Evolutionary conservation across 2,113 vertebrate species (phyloP), one percentile per base, ranked within the genome.

Genomic region (Psittacus erithacus): DNA sequence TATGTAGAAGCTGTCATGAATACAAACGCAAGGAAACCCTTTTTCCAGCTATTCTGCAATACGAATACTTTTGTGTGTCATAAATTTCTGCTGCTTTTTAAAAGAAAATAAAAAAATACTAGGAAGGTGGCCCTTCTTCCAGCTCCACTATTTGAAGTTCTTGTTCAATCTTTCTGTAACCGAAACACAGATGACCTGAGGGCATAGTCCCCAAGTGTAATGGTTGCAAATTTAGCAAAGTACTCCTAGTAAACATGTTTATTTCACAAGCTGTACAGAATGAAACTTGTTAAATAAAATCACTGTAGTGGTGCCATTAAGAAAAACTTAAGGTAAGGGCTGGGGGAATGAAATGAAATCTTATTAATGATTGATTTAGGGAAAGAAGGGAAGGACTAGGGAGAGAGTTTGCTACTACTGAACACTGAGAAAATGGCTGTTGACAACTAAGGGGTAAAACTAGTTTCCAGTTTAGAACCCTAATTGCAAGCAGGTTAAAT

Each of bases 11-110:
- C 86, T 86, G 67, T 95, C 81, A 85, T 65, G 86, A 96, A 87
- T 93, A 76, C 67, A 86, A 96, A 84, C 85, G 65, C 86, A 95
- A 59, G 67, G 86, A 96, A 97, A 90, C 27, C 53, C 55, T 71
- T 46, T 95, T 94, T 84, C 85, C 82, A 84, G 60, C 44, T 77
- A 87, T 82, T 92, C 81, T 88, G 90, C 94, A 94, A 87, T 81
- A 75, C 46, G 86, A 92, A 92, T 83, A 82, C 96, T 86, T 68
- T 53, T 91, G 22, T 79, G 64, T 95, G 88, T 14, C 52, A 64
- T n/a, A 95, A 92, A 83, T 90, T 95, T 95, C 86, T 92, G 46
- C 64, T 82, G 86, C 74, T 89, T 88, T 81, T 76, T 75, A 49
- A 84, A 83, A 82, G 64, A 87, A 60, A 84, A 78, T 2, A 38